phyloP scores from a whole-genome alignment of 2,113 vertebrate genomes.

The Eurypyga helias region DNA sequence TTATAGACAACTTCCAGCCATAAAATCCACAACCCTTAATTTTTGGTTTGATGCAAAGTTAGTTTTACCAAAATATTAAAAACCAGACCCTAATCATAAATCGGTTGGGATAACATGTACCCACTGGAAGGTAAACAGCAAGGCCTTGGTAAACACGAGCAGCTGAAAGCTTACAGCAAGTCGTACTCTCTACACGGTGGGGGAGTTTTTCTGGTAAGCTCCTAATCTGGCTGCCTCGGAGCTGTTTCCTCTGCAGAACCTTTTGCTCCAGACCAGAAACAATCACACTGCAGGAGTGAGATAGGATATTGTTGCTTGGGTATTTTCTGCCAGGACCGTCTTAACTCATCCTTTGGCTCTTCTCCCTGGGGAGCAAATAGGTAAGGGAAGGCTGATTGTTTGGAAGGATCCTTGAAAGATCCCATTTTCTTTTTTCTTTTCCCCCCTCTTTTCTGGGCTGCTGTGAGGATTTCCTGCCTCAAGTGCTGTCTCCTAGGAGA shows the following conservation, averaged over 20 bases:
- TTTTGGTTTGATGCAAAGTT: neutral
- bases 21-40: neutral
- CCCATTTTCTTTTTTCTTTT: too few relatives aligned
- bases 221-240: neutral
- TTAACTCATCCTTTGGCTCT: neutral
- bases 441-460: neutral
- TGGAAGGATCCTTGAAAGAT: neutral
- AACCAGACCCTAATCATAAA: neutral
- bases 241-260: neutral
- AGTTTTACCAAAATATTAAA: neutral
- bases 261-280: neutral
- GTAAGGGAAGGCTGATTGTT: neutral
- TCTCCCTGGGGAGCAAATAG: neutral
- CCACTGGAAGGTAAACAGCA: neutral
- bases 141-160: neutral
- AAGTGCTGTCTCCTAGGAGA: conserved; percentile 30
- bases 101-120: neutral
- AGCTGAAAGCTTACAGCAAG: neutral
- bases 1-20: neutral
- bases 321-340: neutral
- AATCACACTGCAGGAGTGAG: neutral
- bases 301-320: neutral
- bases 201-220: neutral
- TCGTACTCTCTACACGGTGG: neutral
- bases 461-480: conserved; percentile 1